phyloP scores from a whole-genome alignment of 2,888 invertebrate species.

The Agonopterix heracliana region DNA sequence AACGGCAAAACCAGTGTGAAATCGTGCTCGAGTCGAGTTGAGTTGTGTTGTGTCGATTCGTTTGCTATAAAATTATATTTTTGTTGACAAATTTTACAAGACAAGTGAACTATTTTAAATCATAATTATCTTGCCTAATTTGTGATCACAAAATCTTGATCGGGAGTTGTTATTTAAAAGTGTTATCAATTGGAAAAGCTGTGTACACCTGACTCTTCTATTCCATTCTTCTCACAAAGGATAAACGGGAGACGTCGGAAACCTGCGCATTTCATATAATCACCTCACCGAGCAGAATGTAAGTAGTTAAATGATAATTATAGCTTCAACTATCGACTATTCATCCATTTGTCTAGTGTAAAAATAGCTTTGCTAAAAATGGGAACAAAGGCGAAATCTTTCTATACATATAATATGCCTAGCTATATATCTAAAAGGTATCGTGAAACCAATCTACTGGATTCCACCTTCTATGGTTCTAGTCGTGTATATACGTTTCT shows the following conservation, averaged over 20 bases:
- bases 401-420: no score
- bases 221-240: slow-evolving; percentile 54
- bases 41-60: slow-evolving; percentile 34
- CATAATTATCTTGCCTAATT: slow-evolving; percentile 20
- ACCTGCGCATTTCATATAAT: slow-evolving; percentile 36
- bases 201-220: slow-evolving; percentile 32
- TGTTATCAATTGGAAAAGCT: slow-evolving; percentile 12
- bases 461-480: no score
- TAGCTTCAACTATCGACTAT: no score
- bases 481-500: no score
- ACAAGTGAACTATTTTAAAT: slow-evolving; percentile 24
- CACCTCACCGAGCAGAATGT: slow-evolving; percentile 30
- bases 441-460: no score
- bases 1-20: slow-evolving; percentile 32
- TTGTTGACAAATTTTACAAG: slow-evolving; percentile 36
- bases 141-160: slow-evolving; percentile 7
- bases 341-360: no score
- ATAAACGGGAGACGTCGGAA: slow-evolving; percentile 35
- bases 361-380: no score
- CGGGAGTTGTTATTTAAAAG: slow-evolving; percentile 4
- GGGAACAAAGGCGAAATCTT: no score
- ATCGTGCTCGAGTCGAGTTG: slow-evolving; percentile 34
- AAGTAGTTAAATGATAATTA: slow-evolving; percentile 1
- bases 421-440: no score
- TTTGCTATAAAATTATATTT: slow-evolving; percentile 25